phyloP scores from a whole-genome alignment of 2,888 invertebrate genomes.

The Tiliacea citrago region DNA sequence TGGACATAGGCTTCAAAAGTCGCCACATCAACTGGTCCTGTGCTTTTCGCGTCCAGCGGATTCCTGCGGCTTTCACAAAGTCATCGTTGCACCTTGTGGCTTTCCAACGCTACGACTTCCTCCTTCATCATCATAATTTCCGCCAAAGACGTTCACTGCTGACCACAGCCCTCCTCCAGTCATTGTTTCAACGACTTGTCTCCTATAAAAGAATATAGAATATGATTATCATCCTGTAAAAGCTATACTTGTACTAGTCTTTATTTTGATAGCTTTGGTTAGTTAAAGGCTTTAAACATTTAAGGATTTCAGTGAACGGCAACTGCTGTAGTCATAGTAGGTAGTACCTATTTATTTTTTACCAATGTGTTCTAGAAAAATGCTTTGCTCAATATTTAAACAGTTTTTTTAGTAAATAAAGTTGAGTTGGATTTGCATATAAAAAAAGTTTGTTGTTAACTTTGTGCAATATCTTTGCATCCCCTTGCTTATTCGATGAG shows the following conservation, averaged over 20 bases:
- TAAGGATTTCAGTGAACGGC: not conserved
- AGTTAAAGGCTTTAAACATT: too few relatives aligned
- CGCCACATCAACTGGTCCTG: not conserved
- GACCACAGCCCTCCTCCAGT: too few relatives aligned
- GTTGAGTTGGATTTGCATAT: not conserved
- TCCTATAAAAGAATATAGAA: not conserved
- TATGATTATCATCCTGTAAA: not conserved
- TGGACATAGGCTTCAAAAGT: not conserved
- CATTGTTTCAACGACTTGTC: not conserved
- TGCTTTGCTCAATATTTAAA: too few relatives aligned
- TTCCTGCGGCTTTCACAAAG: too few relatives aligned
- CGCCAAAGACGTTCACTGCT: not conserved
- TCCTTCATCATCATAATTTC: not conserved
- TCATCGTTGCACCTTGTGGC: not conserved
- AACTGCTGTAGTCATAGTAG: not conserved
- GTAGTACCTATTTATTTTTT: not conserved
- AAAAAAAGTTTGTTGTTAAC: not conserved
- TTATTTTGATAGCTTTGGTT: not conserved
- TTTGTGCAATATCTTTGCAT: constrained; percentile 46
- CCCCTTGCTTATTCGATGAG: constrained; percentile 75
- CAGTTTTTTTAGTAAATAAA: not conserved
- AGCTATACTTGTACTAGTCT: not conserved
- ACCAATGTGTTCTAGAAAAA: not conserved
- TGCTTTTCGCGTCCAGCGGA: not conserved
- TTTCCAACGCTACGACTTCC: not conserved